Base-by-base conservation (phyloP, 1,140 invertebrate species). In the Hydropsyche tenuis region DNA sequence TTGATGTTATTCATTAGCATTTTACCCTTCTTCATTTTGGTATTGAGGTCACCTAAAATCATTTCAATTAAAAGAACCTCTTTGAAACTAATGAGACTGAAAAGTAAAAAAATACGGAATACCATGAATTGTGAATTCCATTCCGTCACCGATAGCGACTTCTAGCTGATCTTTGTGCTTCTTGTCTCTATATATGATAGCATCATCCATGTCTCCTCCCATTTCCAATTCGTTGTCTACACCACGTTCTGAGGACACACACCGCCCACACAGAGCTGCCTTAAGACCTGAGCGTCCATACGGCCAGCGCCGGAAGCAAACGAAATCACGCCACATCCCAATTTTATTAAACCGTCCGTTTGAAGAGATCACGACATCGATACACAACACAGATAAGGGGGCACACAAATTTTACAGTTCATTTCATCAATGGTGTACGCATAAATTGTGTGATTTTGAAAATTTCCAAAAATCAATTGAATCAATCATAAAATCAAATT, bases 111-210 rank as follows among this genome's bases (percentile, higher is more conserved):
- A n/a, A n/a, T n/a, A 27, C 1, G n/a, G 7, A 20, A 86, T 88
- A 92, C 92, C 93, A 82, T 94, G 93, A 85, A 95, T 94, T 2
- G 92, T 94, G 80, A 95, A 94, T 83, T 96, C 93, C 91, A 95
- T 94, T 53, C 93, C 94, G 81, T 95, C 94, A 7, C 93, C 93
- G 78, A 95, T 95, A 27, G 93, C 93, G 74, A 96, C 93, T 86
- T 96, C 94, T 66, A 95, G 87, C 82, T 94, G 92, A 74, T 94
- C 93, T 86, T 94, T 93, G 77, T 91, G 91, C 82, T 95, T 96
- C 81, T 94, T 94, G 78, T 94, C 92, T 80, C 92, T 89, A 82
- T 92, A 93, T 73, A 94, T 89, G 73, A 94, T 90, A 27, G 93
- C 92, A 84, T 96, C 94, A 65, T 91, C 92, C 73, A 95, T 86